Percentiles rank a stretch among this genome's conserved stretches.
phyloP scores from a whole-genome alignment of 2,113 vertebrate species.

The Donacobius atricapilla region DNA sequence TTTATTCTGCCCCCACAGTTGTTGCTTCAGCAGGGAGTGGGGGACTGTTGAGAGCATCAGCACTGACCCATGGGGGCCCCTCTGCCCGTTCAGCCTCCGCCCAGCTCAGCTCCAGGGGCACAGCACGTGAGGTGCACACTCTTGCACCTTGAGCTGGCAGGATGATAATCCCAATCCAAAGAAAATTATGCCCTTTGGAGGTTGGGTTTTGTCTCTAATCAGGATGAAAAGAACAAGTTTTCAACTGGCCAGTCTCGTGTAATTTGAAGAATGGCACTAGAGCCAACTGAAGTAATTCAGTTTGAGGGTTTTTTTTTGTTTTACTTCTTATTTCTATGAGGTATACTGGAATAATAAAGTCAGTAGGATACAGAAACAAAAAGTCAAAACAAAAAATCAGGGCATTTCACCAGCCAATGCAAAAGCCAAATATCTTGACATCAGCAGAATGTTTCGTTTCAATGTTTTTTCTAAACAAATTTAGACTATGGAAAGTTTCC shows the following conservation, averaged over 20 bases:
- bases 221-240: not conserved
- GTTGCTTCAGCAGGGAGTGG: not conserved
- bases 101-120: not conserved
- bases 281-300: not conserved
- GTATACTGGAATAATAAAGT: constrained; percentile 28
- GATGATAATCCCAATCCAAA: not conserved
- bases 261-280: not conserved
- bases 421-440: constrained; percentile 50
- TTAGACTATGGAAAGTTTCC: constrained; percentile 34
- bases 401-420: constrained; percentile 4
- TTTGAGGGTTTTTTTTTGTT: not conserved
- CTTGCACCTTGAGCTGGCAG: not conserved
- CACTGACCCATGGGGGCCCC: not conserved
- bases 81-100: not conserved
- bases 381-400: constrained; percentile 45
- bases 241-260: not conserved
- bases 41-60: not conserved
- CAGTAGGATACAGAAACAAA: constrained; percentile 49
- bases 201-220: not conserved
- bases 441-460: constrained; percentile 46
- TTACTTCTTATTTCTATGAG: constrained; percentile 23
- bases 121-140: not conserved
- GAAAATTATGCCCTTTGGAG: not conserved
- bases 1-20: not conserved
- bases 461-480: constrained; percentile 47